Evolutionary conservation across 2,888 invertebrate genomes (phyloP).

Genomic region (Pristionchus fissidentatus): DNA sequence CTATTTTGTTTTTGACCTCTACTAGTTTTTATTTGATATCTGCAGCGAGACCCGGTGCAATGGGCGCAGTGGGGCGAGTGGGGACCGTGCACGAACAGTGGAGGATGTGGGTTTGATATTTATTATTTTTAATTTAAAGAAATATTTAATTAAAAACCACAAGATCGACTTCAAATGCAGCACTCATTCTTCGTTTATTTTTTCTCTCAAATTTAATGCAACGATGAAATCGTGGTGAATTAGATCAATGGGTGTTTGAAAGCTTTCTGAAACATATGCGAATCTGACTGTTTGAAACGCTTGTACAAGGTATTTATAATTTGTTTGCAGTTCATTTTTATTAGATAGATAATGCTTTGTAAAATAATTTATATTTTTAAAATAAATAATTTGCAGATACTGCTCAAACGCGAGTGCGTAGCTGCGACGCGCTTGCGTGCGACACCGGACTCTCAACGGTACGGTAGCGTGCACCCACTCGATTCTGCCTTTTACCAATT

Average conservation of each 20-base stretch:
- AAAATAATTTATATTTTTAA: not conserved
- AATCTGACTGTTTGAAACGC: too few species aligned
- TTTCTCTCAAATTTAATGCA: too few species aligned
- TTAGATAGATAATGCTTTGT: not conserved
- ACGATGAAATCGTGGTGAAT: too few species aligned
- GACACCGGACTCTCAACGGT: slow-evolving; percentile 38
- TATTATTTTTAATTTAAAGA: not conserved
- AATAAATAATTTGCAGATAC: slow-evolving; percentile 23
- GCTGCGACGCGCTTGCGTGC: slow-evolving; percentile 26
- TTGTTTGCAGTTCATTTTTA: not conserved
- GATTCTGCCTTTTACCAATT: not conserved
- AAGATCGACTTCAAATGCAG: too few species aligned
- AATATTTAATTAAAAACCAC: too few species aligned
- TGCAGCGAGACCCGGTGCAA: slow-evolving; percentile 6
- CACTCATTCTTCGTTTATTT: too few species aligned
- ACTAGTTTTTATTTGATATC: too few species aligned
- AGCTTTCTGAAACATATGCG: too few species aligned
- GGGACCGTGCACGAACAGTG: slow-evolving; percentile 42
- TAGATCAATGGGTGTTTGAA: too few species aligned
- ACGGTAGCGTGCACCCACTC: not conserved
- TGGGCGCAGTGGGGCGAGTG: slow-evolving; percentile 49
- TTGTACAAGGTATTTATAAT: too few species aligned
- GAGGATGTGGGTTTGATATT: not conserved
- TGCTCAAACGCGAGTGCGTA: slow-evolving; percentile 44
- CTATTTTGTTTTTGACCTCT: too few species aligned